These are phyloP conservation scores for Cliona cf. orientalis DNA, from an alignment of 37 sponge, comb jelly and placozoan species.

Conservation along the genomic window DNA sequence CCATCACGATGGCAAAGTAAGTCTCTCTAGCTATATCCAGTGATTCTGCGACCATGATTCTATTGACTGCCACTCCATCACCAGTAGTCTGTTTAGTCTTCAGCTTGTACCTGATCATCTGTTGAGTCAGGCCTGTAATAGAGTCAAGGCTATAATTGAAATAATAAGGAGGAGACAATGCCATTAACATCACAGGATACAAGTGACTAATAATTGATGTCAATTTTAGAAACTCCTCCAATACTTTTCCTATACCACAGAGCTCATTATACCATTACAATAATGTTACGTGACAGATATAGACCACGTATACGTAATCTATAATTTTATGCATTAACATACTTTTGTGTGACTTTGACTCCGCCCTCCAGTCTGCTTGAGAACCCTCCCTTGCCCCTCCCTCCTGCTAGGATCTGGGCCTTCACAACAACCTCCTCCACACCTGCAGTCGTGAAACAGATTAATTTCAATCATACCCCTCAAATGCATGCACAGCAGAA, in stretches of 20 bases:
- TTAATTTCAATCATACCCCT: no score
- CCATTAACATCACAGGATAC: no score
- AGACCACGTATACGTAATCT: no score
- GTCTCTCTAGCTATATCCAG: conserved; percentile 88
- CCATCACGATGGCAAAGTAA: conserved; percentile 94
- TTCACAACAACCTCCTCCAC: conserved; percentile 87
- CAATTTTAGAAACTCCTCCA: no score
- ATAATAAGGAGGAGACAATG: no score
- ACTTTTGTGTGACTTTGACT: conserved; percentile 84
- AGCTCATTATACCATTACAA: no score
- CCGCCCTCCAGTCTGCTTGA: conserved; percentile 88
- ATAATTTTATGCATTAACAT: no score
- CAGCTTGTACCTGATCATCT: conserved; percentile 89
- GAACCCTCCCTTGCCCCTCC: conserved; percentile 94
- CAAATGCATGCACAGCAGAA: no score
- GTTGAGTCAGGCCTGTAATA: conserved; percentile 44
- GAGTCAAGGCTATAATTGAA: conserved; percentile 77
- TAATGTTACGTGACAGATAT: no score
- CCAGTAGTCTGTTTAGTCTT: conserved; percentile 91
- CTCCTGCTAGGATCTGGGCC: conserved; percentile 96
- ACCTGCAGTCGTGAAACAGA: conserved; percentile 29
- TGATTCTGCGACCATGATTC: conserved; percentile 91
- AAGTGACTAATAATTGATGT: no score
- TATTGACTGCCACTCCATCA: conserved; percentile 81
- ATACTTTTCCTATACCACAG: no score